phyloP scores from a whole-genome alignment of 2,888 invertebrate genomes.

The Scaptomyza parva region DNA sequence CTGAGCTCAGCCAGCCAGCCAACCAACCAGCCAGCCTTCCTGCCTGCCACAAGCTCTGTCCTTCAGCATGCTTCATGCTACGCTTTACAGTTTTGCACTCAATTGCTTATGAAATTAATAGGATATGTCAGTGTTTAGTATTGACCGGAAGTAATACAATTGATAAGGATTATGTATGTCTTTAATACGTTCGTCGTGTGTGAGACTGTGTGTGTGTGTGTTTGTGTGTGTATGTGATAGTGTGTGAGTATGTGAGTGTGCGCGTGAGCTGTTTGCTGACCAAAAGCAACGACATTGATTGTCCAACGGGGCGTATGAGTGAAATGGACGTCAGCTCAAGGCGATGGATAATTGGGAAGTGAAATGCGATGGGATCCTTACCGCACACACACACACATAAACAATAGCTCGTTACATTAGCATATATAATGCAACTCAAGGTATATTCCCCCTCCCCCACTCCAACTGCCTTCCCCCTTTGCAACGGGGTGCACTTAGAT shows the following conservation, averaged over 20 bases:
- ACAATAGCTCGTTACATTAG: slow-evolving; percentile 48
- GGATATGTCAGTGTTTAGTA: slow-evolving; percentile 81
- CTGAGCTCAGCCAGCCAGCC: slow-evolving; percentile 27
- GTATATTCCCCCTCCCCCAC: not conserved
- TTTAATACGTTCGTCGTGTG: slow-evolving; percentile 1
- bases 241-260: slow-evolving; percentile 27
- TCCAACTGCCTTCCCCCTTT: not conserved
- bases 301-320: slow-evolving; percentile 78
- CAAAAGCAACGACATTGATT: slow-evolving; percentile 58
- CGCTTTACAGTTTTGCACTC: slow-evolving; percentile 80
- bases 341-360: slow-evolving; percentile 27
- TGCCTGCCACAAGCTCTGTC: slow-evolving; percentile 6
- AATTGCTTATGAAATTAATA: slow-evolving; percentile 81
- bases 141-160: slow-evolving; percentile 81
- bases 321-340: slow-evolving; percentile 64
- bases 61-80: slow-evolving; percentile 40
- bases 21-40: slow-evolving; percentile 2
- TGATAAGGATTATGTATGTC: slow-evolving; percentile 77
- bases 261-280: slow-evolving; percentile 60
- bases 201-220: slow-evolving; percentile 18
- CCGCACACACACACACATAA: slow-evolving; percentile 2
- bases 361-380: not conserved
- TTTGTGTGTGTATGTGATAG: slow-evolving; percentile 26
- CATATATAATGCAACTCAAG: slow-evolving; percentile 52
- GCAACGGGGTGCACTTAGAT: slow-evolving; percentile 13